Conservation (phyloP, 1,140 invertebrate genomes). For the Lysiphlebus fabarum region DNA sequence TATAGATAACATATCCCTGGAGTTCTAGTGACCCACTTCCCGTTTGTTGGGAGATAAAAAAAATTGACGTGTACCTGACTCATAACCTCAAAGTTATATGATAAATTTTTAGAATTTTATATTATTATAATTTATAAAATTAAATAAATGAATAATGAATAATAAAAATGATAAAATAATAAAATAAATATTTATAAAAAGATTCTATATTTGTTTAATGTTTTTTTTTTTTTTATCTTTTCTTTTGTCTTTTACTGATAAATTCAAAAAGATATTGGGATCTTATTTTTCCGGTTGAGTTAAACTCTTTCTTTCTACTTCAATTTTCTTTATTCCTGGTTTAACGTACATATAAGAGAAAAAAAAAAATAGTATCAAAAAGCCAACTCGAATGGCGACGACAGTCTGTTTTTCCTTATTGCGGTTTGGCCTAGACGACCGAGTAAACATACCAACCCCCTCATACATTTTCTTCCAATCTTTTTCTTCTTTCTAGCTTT, state of each 20-base stretch:
- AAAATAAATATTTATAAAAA: too few relatives aligned
- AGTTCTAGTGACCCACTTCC: too few relatives aligned
- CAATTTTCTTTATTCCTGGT: neutral
- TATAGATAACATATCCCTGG: too few relatives aligned
- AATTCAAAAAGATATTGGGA: conserved; percentile 5
- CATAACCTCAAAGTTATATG: too few relatives aligned
- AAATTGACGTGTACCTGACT: too few relatives aligned
- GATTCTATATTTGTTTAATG: neutral
- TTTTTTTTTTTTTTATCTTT: neutral
- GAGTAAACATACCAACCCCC: conserved; percentile 30
- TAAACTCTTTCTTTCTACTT: neutral
- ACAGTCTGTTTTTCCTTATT: conserved; percentile 33
- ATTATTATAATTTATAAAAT: too few relatives aligned
- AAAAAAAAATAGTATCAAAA: neutral
- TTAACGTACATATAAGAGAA: neutral
- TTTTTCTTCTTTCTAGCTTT: neutral
- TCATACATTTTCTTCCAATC: conserved; percentile 1
- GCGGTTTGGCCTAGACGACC: conserved; percentile 32
- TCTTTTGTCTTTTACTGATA: conserved; percentile 2
- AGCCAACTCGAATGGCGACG: conserved; percentile 4
- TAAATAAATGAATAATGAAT: too few relatives aligned
- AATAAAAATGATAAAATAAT: too few relatives aligned
- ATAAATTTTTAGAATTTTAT: too few relatives aligned
- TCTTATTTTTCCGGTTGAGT: conserved; percentile 11
- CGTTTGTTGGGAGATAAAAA: too few relatives aligned